A percentile compares a stretch with the other conserved stretches of the same genome.
These are phyloP conservation scores for Cantharis flavilabris DNA, from an alignment of 2,888 invertebrate genomes.

Conservation along the genomic window DNA sequence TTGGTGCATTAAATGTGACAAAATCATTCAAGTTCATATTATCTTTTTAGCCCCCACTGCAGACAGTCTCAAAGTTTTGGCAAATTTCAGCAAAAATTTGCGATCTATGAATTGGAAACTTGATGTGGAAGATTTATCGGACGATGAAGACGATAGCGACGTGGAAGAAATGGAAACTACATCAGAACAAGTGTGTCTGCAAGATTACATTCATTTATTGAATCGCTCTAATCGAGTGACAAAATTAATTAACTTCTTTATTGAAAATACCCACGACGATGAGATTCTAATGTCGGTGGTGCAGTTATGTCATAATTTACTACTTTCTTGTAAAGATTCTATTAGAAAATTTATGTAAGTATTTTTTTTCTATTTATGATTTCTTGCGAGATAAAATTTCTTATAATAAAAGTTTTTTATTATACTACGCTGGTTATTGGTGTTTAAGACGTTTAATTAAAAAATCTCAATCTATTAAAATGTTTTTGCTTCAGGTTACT, in stretches of 20 bases:
- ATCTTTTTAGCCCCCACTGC: conserved; percentile 31
- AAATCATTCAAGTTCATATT: background rate
- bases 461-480: background rate
- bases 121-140: conserved; percentile 45
- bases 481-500: conserved; percentile 43
- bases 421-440: too few relatives aligned
- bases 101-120: conserved; percentile 39
- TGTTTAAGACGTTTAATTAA: background rate
- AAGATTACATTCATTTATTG: conserved; percentile 50
- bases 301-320: conserved; percentile 79
- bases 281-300: conserved; percentile 48
- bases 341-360: conserved; percentile 82
- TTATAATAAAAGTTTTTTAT: too few relatives aligned
- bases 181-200: conserved; percentile 46
- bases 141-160: conserved; percentile 64
- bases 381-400: too few relatives aligned
- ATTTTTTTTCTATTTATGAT: background rate
- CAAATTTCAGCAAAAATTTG: conserved; percentile 55
- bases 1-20: background rate
- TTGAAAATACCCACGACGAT: conserved; percentile 49
- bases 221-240: conserved; percentile 53
- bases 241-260: conserved; percentile 59
- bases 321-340: conserved; percentile 80
- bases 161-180: conserved; percentile 60
- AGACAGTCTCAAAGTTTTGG: conserved; percentile 55